Conservation (phyloP, 2,888 invertebrate species). For the Drosophila planitibia region DNA sequence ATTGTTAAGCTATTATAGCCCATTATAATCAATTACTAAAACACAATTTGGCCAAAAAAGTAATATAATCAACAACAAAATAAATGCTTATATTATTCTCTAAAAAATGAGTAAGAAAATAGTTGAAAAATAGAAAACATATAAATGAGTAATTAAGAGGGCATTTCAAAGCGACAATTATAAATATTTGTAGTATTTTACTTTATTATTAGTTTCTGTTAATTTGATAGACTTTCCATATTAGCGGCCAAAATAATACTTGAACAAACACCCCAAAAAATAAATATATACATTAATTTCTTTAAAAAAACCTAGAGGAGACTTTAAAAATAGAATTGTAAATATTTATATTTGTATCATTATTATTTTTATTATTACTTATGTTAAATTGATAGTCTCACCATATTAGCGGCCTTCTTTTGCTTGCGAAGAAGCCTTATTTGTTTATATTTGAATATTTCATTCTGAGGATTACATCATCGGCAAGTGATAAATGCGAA, state of each 20-base stretch:
- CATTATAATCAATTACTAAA: neutral
- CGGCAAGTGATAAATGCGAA: slow-evolving; percentile 7
- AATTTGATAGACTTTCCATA: neutral
- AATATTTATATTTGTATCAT: neutral
- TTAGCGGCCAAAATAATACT: neutral
- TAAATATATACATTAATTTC: neutral
- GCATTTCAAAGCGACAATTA: neutral
- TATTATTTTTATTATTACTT: neutral
- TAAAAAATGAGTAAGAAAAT: neutral
- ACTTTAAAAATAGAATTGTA: neutral
- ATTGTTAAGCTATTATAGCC: neutral
- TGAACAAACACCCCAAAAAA: neutral
- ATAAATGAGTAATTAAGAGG: neutral
- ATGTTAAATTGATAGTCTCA: neutral
- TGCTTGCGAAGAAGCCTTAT: neutral
- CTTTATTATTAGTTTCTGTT: neutral
- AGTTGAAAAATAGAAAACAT: neutral
- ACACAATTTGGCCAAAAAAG: neutral
- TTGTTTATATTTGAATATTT: slow-evolving; percentile 1
- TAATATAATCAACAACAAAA: neutral
- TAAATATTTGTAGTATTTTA: neutral
- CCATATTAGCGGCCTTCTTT: neutral
- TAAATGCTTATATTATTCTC: neutral
- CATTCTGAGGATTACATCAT: slow-evolving; percentile 43
- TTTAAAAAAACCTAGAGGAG: neutral